Conservation (phyloP, 2,797 vertebrate genomes). For the Xerus rutilus region DNA sequence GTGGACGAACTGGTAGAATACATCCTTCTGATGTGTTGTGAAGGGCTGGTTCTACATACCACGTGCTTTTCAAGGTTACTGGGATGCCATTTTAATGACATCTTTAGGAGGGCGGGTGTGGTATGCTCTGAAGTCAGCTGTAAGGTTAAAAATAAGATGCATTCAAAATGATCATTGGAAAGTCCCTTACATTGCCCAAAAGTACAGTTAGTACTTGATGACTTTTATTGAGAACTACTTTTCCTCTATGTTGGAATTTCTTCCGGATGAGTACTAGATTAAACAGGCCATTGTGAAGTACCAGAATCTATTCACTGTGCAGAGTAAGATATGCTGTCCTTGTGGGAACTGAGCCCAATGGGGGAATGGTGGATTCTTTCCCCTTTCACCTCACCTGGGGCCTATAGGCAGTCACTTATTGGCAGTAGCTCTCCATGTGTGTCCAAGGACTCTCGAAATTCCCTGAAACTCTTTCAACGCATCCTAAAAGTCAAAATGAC, state of each 20-base stretch:
- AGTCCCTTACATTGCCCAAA: neutral
- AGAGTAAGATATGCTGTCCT: neutral
- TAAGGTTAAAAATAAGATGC: neutral
- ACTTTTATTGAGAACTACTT: neutral
- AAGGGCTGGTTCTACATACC: neutral
- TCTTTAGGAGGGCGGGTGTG: neutral
- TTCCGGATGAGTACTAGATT: neutral
- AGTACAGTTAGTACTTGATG: neutral
- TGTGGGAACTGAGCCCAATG: neutral
- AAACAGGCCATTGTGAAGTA: neutral
- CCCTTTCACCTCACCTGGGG: neutral
- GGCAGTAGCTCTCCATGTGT: neutral
- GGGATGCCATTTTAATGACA: neutral
- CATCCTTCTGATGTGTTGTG: neutral
- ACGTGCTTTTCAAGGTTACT: neutral
- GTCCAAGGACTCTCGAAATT: neutral
- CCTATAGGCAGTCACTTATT: neutral
- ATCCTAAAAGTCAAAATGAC: slow-evolving; percentile 26
- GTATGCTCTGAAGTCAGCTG: neutral
- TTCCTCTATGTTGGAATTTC: neutral
- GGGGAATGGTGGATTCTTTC: neutral
- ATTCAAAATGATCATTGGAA: neutral
- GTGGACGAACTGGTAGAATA: too few species aligned
- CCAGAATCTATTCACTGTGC: neutral
- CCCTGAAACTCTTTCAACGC: neutral